Evolutionary conservation across 2,888 invertebrate genomes (phyloP), one percentile per base, ranked within the genome.

Genomic region (Campoplex capitator): DNA sequence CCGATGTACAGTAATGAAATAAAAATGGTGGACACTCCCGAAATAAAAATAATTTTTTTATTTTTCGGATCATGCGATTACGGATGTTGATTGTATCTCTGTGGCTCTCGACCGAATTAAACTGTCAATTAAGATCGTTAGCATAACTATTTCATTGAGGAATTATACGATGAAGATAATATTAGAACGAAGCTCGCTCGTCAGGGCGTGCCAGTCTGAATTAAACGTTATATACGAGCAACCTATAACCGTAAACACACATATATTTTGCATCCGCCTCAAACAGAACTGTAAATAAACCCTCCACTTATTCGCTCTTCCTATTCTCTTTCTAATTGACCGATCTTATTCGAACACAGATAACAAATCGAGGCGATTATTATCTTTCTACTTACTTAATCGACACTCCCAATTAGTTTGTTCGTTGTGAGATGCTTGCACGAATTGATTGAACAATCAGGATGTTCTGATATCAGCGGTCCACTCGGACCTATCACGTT

Each of bases 81-180:
- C 32, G 45, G 62, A 54, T 67, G 51, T 85, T 71, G 32, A 71
- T 76, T 65, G 35, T 54, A 45, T 32, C 48, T 51, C 68, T 84
- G 68, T 6, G 79, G 79, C 80, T 70, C 80, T 45, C 65, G 48
- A 76, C 51, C 13, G 32, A 65, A 81, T 76, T 65, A 76, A 67
- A 73, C 56, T 38, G 77, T 70, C 75, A 84, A 84, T 84, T 80
- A 85, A 71, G 51, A 54, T 65, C 65, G 45, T 56, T 81, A 42
- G 65, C 76, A 65, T 65, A 81, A 81, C 65, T 71, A 85, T 80
- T 81, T 81, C 76, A 85, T 85, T 85, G 51, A 81, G 81, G 35
- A 56, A 71, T 70, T 70, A 71, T 54, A 76, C 80, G 71, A 65
- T 23, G 51, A 9, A 48, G 48, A 23, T 73, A 56, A 77, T 48